Conservation (phyloP, 1,140 invertebrate genomes). For the Belonocnema kinseyi region DNA sequence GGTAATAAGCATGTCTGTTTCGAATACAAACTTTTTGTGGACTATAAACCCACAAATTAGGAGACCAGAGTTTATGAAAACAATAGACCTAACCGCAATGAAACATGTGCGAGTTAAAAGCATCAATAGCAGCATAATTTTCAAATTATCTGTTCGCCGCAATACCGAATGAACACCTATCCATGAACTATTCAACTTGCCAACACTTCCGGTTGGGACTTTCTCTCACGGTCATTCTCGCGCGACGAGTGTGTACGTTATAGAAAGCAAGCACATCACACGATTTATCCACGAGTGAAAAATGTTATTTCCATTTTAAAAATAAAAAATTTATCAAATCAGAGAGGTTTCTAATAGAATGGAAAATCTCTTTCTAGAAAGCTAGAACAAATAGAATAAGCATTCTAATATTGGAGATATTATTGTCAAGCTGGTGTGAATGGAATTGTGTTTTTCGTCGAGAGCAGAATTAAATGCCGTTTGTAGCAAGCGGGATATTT, state of each 20-base stretch:
- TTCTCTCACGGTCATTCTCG: conserved; percentile 65
- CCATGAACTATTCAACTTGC: conserved; percentile 26
- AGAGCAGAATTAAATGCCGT: not conserved
- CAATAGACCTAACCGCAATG: not conserved
- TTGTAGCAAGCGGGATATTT: conserved; percentile 21
- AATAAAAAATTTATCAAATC: not conserved
- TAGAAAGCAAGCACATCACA: conserved; percentile 61
- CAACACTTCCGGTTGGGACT: conserved; percentile 57
- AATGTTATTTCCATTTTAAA: conserved; percentile 12
- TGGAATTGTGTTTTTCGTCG: not conserved
- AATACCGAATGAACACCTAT: conserved; percentile 14
- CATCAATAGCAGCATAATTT: conserved; percentile 8
- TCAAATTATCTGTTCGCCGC: conserved; percentile 31
- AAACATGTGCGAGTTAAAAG: not conserved
- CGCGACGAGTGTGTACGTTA: conserved; percentile 52
- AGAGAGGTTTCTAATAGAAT: not conserved
- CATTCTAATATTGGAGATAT: not conserved
- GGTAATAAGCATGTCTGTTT: too few relatives aligned
- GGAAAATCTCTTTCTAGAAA: not conserved
- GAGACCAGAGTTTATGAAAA: not conserved
- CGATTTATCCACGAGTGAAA: conserved; percentile 25
- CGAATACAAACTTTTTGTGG: not conserved
- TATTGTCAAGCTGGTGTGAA: not conserved
- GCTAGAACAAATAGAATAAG: too few relatives aligned
- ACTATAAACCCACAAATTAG: not conserved